Conservation (phyloP, 2,888 invertebrate species). For the Agrenia bidenticulata region DNA sequence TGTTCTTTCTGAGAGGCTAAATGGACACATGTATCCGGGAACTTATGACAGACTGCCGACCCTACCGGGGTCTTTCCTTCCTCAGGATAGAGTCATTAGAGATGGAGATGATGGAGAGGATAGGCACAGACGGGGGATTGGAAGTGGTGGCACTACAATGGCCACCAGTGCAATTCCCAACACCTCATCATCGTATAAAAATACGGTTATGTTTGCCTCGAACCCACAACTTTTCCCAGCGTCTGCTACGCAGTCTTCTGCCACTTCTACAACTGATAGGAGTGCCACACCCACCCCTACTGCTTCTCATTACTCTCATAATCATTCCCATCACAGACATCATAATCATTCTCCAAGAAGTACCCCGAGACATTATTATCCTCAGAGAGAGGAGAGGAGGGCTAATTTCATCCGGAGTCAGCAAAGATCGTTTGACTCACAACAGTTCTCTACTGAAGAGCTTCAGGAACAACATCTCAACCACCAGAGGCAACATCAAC, state of each 20-base stretch:
- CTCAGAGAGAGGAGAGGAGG: slow-evolving; percentile 33
- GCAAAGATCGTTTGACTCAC: slow-evolving; percentile 27
- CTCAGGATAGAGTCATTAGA: slow-evolving; percentile 35
- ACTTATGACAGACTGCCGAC: slow-evolving; percentile 38
- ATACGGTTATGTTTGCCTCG: slow-evolving; percentile 51
- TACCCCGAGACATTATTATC: slow-evolving; percentile 26
- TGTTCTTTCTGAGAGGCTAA: slow-evolving; percentile 12
- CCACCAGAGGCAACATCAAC: slow-evolving; percentile 13
- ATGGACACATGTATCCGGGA: slow-evolving; percentile 24
- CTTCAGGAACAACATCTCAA: neutral
- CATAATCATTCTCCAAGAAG: slow-evolving; percentile 9
- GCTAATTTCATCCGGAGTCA: slow-evolving; percentile 26
- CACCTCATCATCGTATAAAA: slow-evolving; percentile 26
- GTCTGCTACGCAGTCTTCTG: slow-evolving; percentile 34
- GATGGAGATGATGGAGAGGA: slow-evolving; percentile 21
- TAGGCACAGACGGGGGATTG: neutral
- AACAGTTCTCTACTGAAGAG: slow-evolving; percentile 9
- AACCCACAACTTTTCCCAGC: slow-evolving; percentile 50
- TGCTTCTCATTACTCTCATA: slow-evolving; percentile 5
- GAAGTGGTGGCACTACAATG: slow-evolving; percentile 6
- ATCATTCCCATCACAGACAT: slow-evolving; percentile 17
- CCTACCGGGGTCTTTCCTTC: slow-evolving; percentile 32
- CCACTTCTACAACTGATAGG: slow-evolving; percentile 33
- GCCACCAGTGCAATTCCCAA: slow-evolving; percentile 16
- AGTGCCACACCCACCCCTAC: slow-evolving; percentile 28